A percentile compares a stretch with the other conserved stretches of the same genome.
These are phyloP conservation scores for Gnatocerus cornutus DNA, from an alignment of 2,888 invertebrate genomes.

Conservation along the genomic window DNA sequence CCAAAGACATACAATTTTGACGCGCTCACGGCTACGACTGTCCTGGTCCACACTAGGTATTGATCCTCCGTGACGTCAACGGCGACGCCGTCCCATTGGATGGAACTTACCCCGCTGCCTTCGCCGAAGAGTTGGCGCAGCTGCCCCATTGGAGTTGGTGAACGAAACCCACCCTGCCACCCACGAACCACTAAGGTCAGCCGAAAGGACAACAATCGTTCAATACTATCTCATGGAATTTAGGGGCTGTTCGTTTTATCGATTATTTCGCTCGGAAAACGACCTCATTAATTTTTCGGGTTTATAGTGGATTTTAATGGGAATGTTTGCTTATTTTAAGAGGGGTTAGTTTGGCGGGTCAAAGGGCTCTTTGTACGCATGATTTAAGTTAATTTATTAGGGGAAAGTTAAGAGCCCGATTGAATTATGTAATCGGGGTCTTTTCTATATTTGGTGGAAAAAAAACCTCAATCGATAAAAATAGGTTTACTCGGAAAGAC, in stretches of 20 bases:
- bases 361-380: background rate
- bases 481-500: too few relatives aligned
- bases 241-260: constrained; percentile 6
- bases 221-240: constrained; percentile 22
- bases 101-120: constrained; percentile 47
- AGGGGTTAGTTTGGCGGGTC: background rate
- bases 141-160: constrained; percentile 54
- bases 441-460: too few relatives aligned
- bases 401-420: background rate
- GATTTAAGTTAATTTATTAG: background rate
- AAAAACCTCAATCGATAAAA: too few relatives aligned
- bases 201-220: constrained; percentile 50
- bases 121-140: constrained; percentile 50
- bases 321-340: background rate
- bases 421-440: too few relatives aligned
- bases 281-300: background rate
- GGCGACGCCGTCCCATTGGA: constrained; percentile 60
- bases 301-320: background rate
- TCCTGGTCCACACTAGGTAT: constrained; percentile 64
- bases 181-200: constrained; percentile 61
- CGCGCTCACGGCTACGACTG: constrained; percentile 66
- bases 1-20: constrained; percentile 62
- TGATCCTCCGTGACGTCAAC: constrained; percentile 70
- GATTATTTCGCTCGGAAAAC: constrained; percentile 21
- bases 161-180: constrained; percentile 55